These are phyloP conservation scores for Gymnoscopelus microlampas DNA, from an alignment of 2,797 vertebrate genomes.

Conservation along the genomic window DNA sequence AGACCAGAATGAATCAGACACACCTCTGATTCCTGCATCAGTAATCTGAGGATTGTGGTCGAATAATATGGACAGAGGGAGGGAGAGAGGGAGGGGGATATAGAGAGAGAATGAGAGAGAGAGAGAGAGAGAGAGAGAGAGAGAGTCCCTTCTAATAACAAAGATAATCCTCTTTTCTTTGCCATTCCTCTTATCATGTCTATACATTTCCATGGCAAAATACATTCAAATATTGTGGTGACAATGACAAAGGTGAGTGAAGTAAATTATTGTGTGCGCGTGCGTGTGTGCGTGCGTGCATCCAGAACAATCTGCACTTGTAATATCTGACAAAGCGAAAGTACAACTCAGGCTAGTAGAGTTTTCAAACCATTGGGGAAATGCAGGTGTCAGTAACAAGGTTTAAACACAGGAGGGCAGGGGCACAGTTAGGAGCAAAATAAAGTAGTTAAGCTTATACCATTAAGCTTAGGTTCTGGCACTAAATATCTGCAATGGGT, in stretches of 20 bases:
- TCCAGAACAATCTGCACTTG: too few species aligned
- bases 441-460: too few species aligned
- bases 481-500: too few species aligned
- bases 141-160: conserved; percentile 10
- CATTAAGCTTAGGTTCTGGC: too few species aligned
- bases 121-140: conserved; percentile 17
- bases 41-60: conserved; percentile 76
- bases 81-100: too few species aligned
- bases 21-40: conserved; percentile 66
- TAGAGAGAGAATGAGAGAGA: conserved; percentile 13
- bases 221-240: neutral
- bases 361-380: too few species aligned
- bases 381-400: too few species aligned
- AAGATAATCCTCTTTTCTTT: conserved; percentile 50
- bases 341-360: too few species aligned
- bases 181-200: conserved; percentile 23
- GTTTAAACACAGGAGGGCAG: too few species aligned
- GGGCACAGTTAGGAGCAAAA: too few species aligned
- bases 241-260: conserved; percentile 3
- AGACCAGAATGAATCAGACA: conserved; percentile 37
- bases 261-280: neutral
- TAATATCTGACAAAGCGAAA: too few species aligned
- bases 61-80: conserved; percentile 67
- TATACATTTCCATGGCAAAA: conserved; percentile 24
- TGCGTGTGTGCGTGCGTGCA: neutral